These are phyloP conservation scores for Octopus bimaculoides DNA, from an alignment of 1,140 invertebrate species.

Conservation along the genomic window DNA sequence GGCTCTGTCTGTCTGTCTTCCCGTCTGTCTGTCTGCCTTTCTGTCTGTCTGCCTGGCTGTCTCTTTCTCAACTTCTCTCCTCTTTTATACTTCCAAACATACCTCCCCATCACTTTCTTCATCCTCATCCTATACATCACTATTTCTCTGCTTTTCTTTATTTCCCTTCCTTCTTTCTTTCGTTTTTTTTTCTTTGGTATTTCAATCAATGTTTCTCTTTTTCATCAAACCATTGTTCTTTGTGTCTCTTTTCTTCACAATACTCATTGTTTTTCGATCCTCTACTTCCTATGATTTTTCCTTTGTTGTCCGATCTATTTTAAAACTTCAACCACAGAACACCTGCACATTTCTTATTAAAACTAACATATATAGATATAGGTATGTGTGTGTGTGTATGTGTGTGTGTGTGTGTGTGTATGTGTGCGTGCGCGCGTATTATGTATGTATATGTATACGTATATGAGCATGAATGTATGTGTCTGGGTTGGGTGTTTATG, in stretches of 20 bases:
- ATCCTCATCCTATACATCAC: neutral
- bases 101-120: neutral
- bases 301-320: neutral
- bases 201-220: neutral
- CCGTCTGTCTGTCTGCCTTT: neutral
- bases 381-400: no score
- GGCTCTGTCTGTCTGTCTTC: neutral
- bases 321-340: no score
- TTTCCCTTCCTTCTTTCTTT: neutral
- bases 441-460: no score
- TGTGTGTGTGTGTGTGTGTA: no score
- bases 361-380: no score
- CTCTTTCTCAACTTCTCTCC: neutral
- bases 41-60: neutral
- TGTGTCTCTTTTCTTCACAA: neutral
- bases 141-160: neutral
- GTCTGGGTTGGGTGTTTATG: no score
- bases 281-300: neutral
- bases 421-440: no score
- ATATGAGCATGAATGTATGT: no score
- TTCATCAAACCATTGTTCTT: neutral
- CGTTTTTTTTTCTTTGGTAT: neutral
- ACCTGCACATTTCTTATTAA: no score
- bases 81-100: neutral
- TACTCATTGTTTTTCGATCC: neutral